Conservation (phyloP, 2,113 vertebrate genomes). For the Aspidoscelis tigris region DNA sequence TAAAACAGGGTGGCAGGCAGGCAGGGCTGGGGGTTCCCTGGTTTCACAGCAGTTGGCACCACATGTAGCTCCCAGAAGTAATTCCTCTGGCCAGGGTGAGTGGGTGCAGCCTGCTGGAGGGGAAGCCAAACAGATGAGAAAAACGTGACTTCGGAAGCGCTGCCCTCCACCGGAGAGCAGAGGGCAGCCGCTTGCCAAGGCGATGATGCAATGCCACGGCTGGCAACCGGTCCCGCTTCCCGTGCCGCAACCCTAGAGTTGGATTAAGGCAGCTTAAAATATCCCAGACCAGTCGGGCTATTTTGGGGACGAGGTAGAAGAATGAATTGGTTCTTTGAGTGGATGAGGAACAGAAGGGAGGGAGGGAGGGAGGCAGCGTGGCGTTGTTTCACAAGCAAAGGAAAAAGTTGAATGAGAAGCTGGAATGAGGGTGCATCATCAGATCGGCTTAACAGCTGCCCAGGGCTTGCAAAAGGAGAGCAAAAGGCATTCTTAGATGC, state of each 20-base stretch:
- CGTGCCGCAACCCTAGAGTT: not conserved
- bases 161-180: not conserved
- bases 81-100: not conserved
- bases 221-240: constrained; percentile 33
- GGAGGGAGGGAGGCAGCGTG: not conserved
- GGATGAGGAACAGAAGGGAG: no score
- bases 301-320: constrained; percentile 47
- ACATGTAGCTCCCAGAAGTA: not conserved
- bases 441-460: not conserved
- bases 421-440: not conserved
- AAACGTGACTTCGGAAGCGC: not conserved
- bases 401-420: not conserved
- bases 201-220: constrained; percentile 30
- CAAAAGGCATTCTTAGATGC: not conserved
- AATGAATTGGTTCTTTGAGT: constrained; percentile 1
- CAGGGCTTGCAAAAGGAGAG: not conserved
- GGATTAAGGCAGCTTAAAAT: constrained; percentile 55
- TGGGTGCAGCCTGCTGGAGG: not conserved
- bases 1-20: not conserved
- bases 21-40: not conserved
- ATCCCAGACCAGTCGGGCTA: constrained; percentile 47
- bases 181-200: constrained; percentile 47
- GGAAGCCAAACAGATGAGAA: not conserved
- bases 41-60: not conserved
- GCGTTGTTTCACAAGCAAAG: not conserved